phyloP scores from a whole-genome alignment of 2,888 invertebrate species.

The Deroplatys truncata region DNA sequence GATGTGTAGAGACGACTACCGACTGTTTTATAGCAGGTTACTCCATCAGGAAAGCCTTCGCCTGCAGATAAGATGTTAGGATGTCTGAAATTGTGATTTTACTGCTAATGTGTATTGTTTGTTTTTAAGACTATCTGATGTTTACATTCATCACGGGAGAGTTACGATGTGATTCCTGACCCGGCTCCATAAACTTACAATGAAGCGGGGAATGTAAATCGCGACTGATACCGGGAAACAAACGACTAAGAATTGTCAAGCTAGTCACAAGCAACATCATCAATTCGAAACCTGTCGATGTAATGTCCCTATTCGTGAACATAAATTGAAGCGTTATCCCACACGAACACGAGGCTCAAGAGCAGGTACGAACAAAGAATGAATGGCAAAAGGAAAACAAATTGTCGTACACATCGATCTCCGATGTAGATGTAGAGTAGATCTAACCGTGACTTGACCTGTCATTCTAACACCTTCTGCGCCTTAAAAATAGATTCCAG shows the following conservation, averaged over 20 bases:
- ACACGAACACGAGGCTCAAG: not conserved
- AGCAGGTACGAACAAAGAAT: not conserved
- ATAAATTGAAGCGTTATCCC: slow-evolving; percentile 2
- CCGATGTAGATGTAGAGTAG: not conserved
- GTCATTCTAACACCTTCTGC: not conserved
- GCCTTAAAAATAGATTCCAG: too few species aligned
- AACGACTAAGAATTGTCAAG: slow-evolving; percentile 3
- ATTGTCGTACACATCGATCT: not conserved
- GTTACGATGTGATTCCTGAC: not conserved
- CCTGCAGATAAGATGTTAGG: not conserved
- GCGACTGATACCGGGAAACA: not conserved
- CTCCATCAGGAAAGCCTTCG: not conserved
- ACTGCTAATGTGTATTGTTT: not conserved
- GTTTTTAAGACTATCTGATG: not conserved
- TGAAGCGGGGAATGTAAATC: not conserved
- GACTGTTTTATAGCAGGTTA: not conserved
- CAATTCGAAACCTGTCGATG: slow-evolving; percentile 1
- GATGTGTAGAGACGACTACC: not conserved
- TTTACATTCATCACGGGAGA: not conserved
- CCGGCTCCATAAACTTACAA: not conserved
- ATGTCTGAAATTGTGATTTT: not conserved
- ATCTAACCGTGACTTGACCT: not conserved
- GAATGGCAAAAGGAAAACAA: not conserved
- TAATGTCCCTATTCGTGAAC: not conserved
- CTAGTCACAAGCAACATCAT: not conserved